Conservation (phyloP, 2,888 invertebrate genomes). For the Drosophila parthenogenetica region DNA sequence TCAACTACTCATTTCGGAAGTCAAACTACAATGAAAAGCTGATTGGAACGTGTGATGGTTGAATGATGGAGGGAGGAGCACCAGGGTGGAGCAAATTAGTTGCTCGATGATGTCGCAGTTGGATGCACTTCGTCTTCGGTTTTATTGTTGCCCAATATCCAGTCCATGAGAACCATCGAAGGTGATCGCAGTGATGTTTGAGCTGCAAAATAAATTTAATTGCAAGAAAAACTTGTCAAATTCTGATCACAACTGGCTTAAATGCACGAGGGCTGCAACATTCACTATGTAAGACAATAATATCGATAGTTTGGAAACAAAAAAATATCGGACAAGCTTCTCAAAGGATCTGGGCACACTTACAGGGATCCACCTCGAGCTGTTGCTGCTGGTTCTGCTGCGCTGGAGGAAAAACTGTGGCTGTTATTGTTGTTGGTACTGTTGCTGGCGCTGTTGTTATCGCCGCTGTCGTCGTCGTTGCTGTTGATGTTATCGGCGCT, state of each 20-base stretch:
- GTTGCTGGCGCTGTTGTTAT: conserved; percentile 15
- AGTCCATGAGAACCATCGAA: conserved; percentile 91
- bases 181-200: conserved; percentile 92
- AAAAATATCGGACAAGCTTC: no score
- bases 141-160: conserved; percentile 90
- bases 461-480: conserved; percentile 15
- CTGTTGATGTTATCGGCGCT: conserved; percentile 84
- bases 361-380: conserved; percentile 91
- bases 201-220: conserved; percentile 85
- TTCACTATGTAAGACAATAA: no score
- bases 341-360: background rate
- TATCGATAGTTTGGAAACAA: background rate
- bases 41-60: conserved; percentile 15
- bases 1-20: conserved; percentile 18
- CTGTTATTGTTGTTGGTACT: conserved; percentile 82
- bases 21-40: conserved; percentile 18
- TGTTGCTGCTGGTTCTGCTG: conserved; percentile 86
- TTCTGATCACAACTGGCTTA: no score
- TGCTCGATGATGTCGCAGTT: conserved; percentile 15
- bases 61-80: background rate
- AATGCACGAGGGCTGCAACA: no score
- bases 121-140: conserved; percentile 48
- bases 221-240: no score
- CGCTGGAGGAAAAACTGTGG: conserved; percentile 3
- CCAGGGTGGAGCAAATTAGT: conserved; percentile 2